Evolutionary conservation across 2,113 vertebrate genomes (phyloP).

Genomic region (Neofelis nebulosa): DNA sequence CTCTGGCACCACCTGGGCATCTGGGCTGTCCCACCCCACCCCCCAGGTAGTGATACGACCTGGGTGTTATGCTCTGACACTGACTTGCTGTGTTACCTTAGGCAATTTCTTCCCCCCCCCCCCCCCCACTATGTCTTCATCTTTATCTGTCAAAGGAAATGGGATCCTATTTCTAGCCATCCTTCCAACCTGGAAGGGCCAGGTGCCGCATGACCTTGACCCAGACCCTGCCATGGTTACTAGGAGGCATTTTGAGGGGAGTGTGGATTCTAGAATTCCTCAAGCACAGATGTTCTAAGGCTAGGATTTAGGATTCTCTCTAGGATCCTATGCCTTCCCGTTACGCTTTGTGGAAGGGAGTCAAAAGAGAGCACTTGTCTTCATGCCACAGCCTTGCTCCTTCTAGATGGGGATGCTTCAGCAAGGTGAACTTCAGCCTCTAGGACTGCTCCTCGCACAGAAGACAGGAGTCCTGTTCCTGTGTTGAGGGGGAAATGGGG

Average conservation of each 20-base stretch:
- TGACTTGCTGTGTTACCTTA: conserved; percentile 16
- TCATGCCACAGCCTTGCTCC: neutral
- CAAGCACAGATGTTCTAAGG: neutral
- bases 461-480: neutral
- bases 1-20: neutral
- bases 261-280: neutral
- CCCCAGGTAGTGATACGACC: neutral
- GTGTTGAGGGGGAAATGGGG: neutral
- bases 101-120: neutral
- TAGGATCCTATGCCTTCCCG: neutral
- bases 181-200: neutral
- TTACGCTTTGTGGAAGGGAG: neutral
- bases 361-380: neutral
- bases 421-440: neutral
- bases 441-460: neutral
- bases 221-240: neutral
- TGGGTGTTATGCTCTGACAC: neutral
- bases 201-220: neutral
- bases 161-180: neutral
- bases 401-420: neutral
- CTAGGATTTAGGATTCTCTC: neutral
- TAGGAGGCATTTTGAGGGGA: neutral
- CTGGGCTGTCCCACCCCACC: neutral
- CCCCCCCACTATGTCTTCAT: neutral
- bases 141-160: neutral